Conservation (phyloP, 37 sponge, comb jelly and placozoan species). For the Eunapius fragilis region DNA sequence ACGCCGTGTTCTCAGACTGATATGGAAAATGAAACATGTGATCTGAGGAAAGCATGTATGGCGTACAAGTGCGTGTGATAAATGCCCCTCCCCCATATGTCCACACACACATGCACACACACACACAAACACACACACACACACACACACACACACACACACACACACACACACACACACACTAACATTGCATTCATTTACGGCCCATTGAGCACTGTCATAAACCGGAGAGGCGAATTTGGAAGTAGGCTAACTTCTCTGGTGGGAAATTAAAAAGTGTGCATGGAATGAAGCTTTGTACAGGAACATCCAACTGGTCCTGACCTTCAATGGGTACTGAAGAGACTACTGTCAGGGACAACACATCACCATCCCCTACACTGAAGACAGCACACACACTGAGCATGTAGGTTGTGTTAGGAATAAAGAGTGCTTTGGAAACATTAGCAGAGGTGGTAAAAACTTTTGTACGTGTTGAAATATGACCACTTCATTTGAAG, state of each 20-base stretch:
- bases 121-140: too few species aligned
- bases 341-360: neutral
- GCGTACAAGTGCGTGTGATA: too few species aligned
- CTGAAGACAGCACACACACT: constrained; percentile 25
- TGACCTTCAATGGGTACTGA: neutral
- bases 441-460: neutral
- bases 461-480: neutral
- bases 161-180: too few species aligned
- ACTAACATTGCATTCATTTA: constrained; percentile 3
- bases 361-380: neutral
- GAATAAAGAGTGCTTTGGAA: constrained; percentile 4
- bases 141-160: too few species aligned
- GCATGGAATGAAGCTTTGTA: too few species aligned
- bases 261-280: neutral
- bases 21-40: too few species aligned
- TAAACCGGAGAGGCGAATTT: constrained; percentile 22
- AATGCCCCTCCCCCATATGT: too few species aligned
- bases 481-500: neutral
- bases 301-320: neutral
- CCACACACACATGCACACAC: too few species aligned
- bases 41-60: too few species aligned
- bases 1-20: neutral
- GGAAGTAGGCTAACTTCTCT: constrained; percentile 29
- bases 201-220: constrained; percentile 7
- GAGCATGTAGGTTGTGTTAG: constrained; percentile 21